Conservation (phyloP, 2,888 invertebrate species). For the Aporophyla lueneburgensis region DNA sequence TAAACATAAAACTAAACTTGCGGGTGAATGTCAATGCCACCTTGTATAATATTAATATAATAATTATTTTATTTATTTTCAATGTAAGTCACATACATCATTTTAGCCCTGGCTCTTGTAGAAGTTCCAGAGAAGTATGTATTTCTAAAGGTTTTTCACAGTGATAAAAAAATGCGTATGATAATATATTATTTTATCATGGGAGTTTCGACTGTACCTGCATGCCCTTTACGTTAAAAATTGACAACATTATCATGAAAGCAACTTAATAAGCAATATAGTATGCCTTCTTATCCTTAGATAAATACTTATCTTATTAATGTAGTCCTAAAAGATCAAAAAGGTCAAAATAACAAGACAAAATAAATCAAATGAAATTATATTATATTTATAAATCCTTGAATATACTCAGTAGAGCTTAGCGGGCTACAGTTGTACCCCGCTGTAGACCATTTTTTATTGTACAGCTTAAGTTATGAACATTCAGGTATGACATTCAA, state of each 20-base stretch:
- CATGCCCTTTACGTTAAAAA: background rate
- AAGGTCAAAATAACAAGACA: background rate
- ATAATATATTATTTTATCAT: background rate
- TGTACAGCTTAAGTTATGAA: background rate
- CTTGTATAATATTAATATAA: too few relatives aligned
- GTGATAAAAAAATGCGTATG: too few relatives aligned
- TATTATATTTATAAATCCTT: constrained; percentile 31
- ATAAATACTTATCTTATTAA: background rate
- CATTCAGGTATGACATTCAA: constrained; percentile 20
- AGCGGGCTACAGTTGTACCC: background rate
- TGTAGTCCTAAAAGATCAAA: background rate
- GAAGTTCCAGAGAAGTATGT: too few relatives aligned
- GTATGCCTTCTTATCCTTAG: background rate
- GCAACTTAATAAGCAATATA: background rate
- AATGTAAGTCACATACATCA: too few relatives aligned
- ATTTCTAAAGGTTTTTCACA: too few relatives aligned
- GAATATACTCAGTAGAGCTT: constrained; percentile 15
- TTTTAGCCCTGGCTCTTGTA: too few relatives aligned
- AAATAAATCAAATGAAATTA: constrained; percentile 29
- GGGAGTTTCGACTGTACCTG: background rate
- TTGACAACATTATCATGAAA: background rate
- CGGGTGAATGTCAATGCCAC: too few relatives aligned
- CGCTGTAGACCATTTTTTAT: constrained; percentile 5
- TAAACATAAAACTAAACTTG: too few relatives aligned
- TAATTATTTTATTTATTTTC: too few relatives aligned